Base-by-base conservation (phyloP, 2,888 invertebrate species). In the Agrotis segetum region DNA sequence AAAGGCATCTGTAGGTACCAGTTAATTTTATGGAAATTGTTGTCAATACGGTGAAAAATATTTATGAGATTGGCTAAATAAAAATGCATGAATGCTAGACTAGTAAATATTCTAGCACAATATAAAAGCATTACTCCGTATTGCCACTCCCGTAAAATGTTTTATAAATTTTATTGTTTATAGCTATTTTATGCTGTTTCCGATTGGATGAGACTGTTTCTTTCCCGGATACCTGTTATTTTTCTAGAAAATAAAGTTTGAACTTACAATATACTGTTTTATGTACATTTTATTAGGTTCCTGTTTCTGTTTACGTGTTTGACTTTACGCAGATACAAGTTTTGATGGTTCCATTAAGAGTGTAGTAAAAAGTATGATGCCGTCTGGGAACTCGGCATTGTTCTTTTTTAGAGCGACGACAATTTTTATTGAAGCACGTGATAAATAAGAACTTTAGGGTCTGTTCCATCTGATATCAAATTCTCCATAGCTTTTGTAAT, bases 131-230 rank as follows among this genome's bases (percentile, higher is more conserved):
- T 66, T 66, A 7, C 55, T 56, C 74, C 21, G 7, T 55, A 29
- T 52, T 52, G 44, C 34, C 17, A 44, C 19, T 52, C 13, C 52
- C 64, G 53, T 79, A 58, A 76, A 74, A 49, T 61, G 46, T 79
- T 79, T 79, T 74, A 74, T 67, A 56, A 24, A 24, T 24, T 67
- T 50, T 53, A 69, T 49, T 50, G 50, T 63, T 70, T 61, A 50
- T 19, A 0, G 46, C 46, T 17, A 50, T 77, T 72, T 66, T 61
- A 77, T 62, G 17, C 34, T 66, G 34, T 52, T 64, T n/a, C 14
- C 63, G 24, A 69, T 50, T 11, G 46, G 34, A 61, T n/a, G 40
- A 24, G 55, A 40, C 13, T 29, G 46, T 21, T n/a, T 9, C 59
- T 52, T 56, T 50, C 5, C 4, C 1, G 13, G 46, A 58, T 61